These are phyloP conservation scores for Paratilapia polleni DNA, from an alignment of 2,113 vertebrate species.

Conservation along the genomic window DNA sequence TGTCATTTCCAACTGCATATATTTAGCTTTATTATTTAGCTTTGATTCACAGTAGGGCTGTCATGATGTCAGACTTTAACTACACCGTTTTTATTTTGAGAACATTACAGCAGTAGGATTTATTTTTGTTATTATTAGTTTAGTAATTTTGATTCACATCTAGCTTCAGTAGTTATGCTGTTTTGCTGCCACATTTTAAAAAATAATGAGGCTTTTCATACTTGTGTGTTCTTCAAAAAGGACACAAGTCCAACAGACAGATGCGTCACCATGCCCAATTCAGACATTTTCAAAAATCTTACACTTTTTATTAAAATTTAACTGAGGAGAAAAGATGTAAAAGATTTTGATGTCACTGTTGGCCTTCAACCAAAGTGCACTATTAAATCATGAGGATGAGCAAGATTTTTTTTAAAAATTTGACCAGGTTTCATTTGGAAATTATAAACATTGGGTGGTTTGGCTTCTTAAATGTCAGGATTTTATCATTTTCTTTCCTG, in stretches of 20 bases:
- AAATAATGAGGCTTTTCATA: too few species aligned
- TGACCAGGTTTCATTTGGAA: neutral
- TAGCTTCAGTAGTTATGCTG: too few species aligned
- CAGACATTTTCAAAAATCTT: neutral
- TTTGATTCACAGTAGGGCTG: too few species aligned
- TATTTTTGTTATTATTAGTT: too few species aligned
- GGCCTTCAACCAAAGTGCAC: neutral
- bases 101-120: too few species aligned
- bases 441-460: neutral
- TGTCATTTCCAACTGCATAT: neutral
- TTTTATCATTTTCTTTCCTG: neutral
- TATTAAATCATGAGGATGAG: neutral
- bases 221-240: too few species aligned
- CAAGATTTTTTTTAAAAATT: neutral
- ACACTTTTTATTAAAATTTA: neutral
- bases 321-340: neutral
- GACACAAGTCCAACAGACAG: neutral
- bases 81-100: too few species aligned
- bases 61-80: too few species aligned
- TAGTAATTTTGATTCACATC: too few species aligned
- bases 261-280: rapidly evolving
- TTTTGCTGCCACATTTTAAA: too few species aligned
- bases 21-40: too few species aligned
- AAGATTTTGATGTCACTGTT: neutral
- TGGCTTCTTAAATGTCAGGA: neutral